Conservation (phyloP, 2,797 vertebrate genomes). For the Alcedo atthis region DNA sequence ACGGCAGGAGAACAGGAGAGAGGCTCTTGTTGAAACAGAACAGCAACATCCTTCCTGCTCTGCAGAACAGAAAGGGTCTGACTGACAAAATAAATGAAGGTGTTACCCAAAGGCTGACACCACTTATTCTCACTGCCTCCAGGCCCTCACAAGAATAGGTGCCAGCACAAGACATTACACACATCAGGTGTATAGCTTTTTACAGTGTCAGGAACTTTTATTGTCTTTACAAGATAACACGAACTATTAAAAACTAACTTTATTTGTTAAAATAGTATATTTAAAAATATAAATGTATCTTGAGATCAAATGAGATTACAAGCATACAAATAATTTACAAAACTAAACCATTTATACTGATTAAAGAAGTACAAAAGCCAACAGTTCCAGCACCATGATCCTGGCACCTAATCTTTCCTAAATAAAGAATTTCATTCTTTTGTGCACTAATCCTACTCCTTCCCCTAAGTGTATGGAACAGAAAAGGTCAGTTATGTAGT, state of each 20-base stretch:
- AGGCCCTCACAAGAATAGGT: neutral
- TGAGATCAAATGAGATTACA: slow-evolving; percentile 17
- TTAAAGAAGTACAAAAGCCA: slow-evolving; percentile 2
- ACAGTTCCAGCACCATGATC: neutral
- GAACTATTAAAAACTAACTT: slow-evolving; percentile 16
- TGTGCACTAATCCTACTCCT: neutral
- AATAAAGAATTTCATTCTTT: neutral
- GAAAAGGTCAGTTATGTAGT: neutral
- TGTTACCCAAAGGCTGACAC: neutral
- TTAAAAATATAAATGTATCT: slow-evolving; percentile 49
- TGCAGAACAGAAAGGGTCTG: neutral
- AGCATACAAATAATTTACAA: slow-evolving; percentile 32
- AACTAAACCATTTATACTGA: neutral
- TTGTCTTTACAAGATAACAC: slow-evolving; percentile 3
- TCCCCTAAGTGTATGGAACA: neutral
- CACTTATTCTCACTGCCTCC: neutral
- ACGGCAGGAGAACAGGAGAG: neutral
- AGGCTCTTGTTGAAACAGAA: neutral
- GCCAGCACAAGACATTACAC: neutral
- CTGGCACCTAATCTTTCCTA: neutral
- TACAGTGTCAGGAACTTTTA: slow-evolving; percentile 3
- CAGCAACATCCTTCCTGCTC: neutral
- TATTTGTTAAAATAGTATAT: slow-evolving; percentile 37
- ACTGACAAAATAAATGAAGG: neutral
- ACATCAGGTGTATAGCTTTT: neutral